Conservation (phyloP, 2,888 invertebrate genomes). For the Hedya salicella region DNA sequence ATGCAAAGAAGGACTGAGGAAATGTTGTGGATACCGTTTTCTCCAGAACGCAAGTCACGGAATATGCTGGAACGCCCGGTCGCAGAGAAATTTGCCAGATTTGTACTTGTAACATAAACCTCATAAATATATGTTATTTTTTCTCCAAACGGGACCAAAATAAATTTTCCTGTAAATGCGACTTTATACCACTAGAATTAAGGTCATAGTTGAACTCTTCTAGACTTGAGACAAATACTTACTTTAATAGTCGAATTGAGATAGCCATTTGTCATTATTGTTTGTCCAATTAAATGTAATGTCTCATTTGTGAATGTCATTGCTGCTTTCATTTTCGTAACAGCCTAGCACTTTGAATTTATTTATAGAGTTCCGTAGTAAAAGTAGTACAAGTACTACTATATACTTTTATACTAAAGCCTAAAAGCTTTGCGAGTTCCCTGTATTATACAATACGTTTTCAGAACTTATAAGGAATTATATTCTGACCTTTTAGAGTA, state of each 20-base stretch:
- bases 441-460: too few relatives aligned
- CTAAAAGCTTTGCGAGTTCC: too few relatives aligned
- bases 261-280: conserved; percentile 55
- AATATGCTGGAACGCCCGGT: conserved; percentile 14
- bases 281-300: conserved; percentile 44
- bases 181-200: conserved; percentile 46
- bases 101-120: conserved; percentile 55
- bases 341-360: not conserved
- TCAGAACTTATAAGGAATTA: too few relatives aligned
- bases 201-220: conserved; percentile 48
- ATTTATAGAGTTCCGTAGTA: too few relatives aligned
- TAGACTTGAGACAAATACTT: conserved; percentile 45
- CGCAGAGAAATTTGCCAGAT: conserved; percentile 43
- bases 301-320: conserved; percentile 23
- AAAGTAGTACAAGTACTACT: not conserved
- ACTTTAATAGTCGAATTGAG: conserved; percentile 51
- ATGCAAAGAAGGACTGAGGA: not conserved
- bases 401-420: too few relatives aligned
- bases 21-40: conserved; percentile 45
- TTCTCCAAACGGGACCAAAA: conserved; percentile 53
- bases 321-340: conserved; percentile 4
- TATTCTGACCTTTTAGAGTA: too few relatives aligned
- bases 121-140: conserved; percentile 71
- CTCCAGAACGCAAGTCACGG: conserved; percentile 43
- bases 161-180: conserved; percentile 47